Evolutionary conservation across 1,140 invertebrate genomes (phyloP), one percentile per base, ranked within the genome.

Genomic region (Scaptomyza pallida): DNA sequence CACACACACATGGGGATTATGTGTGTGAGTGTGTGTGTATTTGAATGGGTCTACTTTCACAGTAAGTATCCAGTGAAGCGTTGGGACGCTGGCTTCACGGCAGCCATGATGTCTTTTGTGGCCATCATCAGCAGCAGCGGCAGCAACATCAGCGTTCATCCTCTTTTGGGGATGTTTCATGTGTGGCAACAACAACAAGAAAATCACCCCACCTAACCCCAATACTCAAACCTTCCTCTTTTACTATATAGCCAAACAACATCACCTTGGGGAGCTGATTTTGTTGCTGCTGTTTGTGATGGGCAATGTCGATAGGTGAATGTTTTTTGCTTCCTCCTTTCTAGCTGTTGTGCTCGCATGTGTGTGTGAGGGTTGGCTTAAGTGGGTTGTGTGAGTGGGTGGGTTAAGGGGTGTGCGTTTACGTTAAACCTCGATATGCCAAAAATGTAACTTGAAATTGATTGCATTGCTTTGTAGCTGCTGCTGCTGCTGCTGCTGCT

Each of bases 91-190:
- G 70, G 45, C 71, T 73, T 43, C 45, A 57, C 72, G 80, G 80
- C 80, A 83, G 80, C 80, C 80, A 83, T 83, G 80, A 85, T 83
- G 80, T 86, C 80, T 85, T 85, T 86, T 85, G 80, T 85, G 80
- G 80, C 80, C 80, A 85, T 85, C 80, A 77, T 30, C 26, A 9
- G 26, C 26, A 30, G 23, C 21, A 4, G 78, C 74, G 55, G 77
- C 26, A 9, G 26, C 26, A 30, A 6, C 21, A 4, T 74, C 74
- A 59, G 77, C 44, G 70, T 62, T 69, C 74, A 48, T 71, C 44
- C 78, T 64, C 79, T 63, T 30, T 45, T 52, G 61, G 76, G 80
- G 76, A 80, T 76, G 72, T 86, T 76, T 62, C 44, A 21, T 26
- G 19, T 19, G 10, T 15, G 13, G 1, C 40, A 2, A 1, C 12